A percentile compares a stretch with the other conserved stretches of the same genome.
These are phyloP conservation scores for Prunella fulvescens DNA, from an alignment of 2,113 vertebrate species.

Conservation along the genomic window DNA sequence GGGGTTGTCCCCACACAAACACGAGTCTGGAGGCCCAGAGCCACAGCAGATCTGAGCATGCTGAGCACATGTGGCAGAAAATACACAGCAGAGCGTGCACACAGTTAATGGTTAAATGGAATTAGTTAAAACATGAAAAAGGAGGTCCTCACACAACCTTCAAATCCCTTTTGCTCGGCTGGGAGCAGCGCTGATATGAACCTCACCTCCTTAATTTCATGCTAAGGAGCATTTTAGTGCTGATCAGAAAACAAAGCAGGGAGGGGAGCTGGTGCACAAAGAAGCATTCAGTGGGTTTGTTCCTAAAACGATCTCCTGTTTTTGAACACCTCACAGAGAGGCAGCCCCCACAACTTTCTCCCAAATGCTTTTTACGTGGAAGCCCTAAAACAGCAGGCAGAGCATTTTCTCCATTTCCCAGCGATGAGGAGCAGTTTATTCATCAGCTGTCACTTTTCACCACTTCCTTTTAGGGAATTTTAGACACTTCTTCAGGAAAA, in stretches of 20 bases:
- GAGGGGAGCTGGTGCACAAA: not conserved
- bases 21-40: not conserved
- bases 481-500: not conserved
- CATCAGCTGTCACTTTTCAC: not conserved
- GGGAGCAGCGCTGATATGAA: not conserved
- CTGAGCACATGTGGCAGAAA: not conserved
- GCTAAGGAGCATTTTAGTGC: not conserved
- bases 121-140: not conserved
- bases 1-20: not conserved
- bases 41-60: not conserved
- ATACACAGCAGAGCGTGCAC: accelerated
- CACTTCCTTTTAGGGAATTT: not conserved
- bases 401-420: not conserved
- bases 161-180: not conserved
- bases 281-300: not conserved
- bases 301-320: not conserved
- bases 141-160: not conserved
- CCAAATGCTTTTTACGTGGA: not conserved
- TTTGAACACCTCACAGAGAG: not conserved
- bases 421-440: not conserved
- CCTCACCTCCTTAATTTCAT: not conserved
- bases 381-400: not conserved
- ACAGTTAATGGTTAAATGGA: not conserved
- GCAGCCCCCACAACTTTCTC: not conserved
- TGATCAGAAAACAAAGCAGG: not conserved